phyloP scores from a whole-genome alignment of 2,888 invertebrate species.

The Erpobdella octoculata region DNA sequence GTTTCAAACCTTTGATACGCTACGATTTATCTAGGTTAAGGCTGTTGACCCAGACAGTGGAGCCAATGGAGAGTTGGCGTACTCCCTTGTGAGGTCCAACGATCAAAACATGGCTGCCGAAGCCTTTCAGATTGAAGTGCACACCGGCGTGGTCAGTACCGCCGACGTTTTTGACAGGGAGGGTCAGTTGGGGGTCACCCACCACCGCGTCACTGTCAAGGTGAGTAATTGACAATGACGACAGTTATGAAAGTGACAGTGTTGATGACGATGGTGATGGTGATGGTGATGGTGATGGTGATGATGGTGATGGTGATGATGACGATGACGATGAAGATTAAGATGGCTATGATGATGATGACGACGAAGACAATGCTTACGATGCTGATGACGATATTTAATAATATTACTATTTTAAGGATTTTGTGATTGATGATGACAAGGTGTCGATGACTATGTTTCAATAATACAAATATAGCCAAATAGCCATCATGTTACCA shows the following conservation, averaged over 20 bases:
- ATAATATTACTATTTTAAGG: no score
- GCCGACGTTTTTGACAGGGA: constrained; percentile 75
- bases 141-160: constrained; percentile 78
- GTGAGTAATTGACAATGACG: not conserved
- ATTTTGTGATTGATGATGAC: not conserved
- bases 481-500: not conserved
- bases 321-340: not conserved
- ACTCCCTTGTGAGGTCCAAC: constrained; percentile 80
- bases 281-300: constrained; percentile 12
- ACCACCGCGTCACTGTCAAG: constrained; percentile 66
- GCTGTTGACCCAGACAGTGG: constrained; percentile 93
- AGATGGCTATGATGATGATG: not conserved
- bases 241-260: not conserved
- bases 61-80: constrained; percentile 68
- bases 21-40: constrained; percentile 60
- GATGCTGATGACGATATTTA: no score
- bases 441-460: no score
- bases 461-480: no score
- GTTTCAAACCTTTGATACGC: not conserved
- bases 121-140: constrained; percentile 90
- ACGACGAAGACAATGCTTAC: no score
- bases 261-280: not conserved
- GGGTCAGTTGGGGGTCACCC: constrained; percentile 40
- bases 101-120: constrained; percentile 59
- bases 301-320: constrained; percentile 1